Evolutionary conservation across 37 sponge, comb jelly and placozoan genomes (phyloP), one percentile per base, ranked within the genome.

Genomic region (Lycopodina hypogea): DNA sequence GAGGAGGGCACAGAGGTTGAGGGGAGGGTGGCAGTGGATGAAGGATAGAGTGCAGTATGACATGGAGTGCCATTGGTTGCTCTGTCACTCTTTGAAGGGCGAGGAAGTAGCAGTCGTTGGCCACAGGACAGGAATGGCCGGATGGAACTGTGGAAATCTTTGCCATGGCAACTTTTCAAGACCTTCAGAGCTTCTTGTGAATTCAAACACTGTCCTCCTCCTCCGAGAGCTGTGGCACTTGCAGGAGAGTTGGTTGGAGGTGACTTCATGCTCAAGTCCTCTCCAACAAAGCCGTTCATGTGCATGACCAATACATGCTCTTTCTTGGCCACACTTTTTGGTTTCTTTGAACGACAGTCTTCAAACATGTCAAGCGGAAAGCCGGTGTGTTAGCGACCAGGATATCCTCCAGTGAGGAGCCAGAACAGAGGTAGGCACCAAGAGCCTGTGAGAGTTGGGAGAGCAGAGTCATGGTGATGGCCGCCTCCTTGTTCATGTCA

Each of bases 291-390:
- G n/a, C n/a, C n/a, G n/a, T n/a, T n/a, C n/a, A n/a, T n/a, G n/a
- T n/a, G n/a, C n/a, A n/a, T n/a, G n/a, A n/a, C 4, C 28, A 17
- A 59, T 23, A 17, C n/a, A 6, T 6, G 60, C 15, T 59, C 60
- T 59, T 59, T 59, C 28, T 23, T 23, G 48, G 48, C 4, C 4
- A n/a, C 12, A 29, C 28, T 12, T 60, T 38, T 69, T 24, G 18
- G 36, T 23, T 72, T 72, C 66, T 63, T 81, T 3, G 82, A 61
- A 2, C 72, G 82, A 8, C 64, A 42, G 12, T 81, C 82, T 52
- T 64, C 33, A 23, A 50, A 72, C 65, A 23, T 71, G 34, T 81
- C 72, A 21, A 73, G 48, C 4, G 82, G 82, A 2, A 81, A 63
- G 18, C 82, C 82, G 3, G 63, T 26, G 39, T 81, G 34, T 81